These are phyloP conservation scores for Tetrapedia diversipes DNA, from an alignment of 2,888 invertebrate species.

Conservation along the genomic window DNA sequence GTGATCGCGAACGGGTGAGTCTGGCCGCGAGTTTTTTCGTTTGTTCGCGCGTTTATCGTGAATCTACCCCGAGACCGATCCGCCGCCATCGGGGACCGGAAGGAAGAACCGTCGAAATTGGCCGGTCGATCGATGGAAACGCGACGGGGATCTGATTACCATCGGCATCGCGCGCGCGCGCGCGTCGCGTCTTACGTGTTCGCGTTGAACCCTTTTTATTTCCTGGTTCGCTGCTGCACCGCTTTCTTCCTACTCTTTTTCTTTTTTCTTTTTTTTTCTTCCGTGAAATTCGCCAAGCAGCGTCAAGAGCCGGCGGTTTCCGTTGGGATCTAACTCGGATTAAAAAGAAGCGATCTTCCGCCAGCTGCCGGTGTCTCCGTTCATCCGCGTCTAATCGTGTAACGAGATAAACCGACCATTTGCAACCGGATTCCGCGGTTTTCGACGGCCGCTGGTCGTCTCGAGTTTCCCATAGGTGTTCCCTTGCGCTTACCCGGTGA, in stretches of 20 bases:
- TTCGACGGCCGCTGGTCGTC: slow-evolving; percentile 29
- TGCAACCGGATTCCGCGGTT: slow-evolving; percentile 45
- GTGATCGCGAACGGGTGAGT: slow-evolving; percentile 59
- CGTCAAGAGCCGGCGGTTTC: too few species aligned
- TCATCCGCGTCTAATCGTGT: slow-evolving; percentile 21
- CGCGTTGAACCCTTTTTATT: too few species aligned
- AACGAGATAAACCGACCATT: slow-evolving; percentile 28
- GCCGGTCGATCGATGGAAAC: slow-evolving; percentile 13
- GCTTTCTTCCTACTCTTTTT: neutral
- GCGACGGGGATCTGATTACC: slow-evolving; percentile 19
- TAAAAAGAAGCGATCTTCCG: neutral
- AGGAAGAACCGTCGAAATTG: slow-evolving; percentile 24
- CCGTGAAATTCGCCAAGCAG: neutral
- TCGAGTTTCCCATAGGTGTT: slow-evolving; percentile 56
- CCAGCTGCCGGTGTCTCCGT: neutral
- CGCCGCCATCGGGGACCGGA: neutral
- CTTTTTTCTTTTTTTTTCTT: neutral
- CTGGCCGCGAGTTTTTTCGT: slow-evolving; percentile 14
- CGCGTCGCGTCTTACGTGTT: neutral
- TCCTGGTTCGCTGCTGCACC: too few species aligned
- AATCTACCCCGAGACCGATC: slow-evolving; percentile 6
- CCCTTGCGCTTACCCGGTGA: slow-evolving; percentile 40
- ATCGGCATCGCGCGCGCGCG: neutral
- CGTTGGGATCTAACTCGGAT: too few species aligned
- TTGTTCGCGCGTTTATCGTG: slow-evolving; percentile 21